Base-by-base conservation (phyloP, 1,140 invertebrate species). In the Drosophila neocordata region DNA sequence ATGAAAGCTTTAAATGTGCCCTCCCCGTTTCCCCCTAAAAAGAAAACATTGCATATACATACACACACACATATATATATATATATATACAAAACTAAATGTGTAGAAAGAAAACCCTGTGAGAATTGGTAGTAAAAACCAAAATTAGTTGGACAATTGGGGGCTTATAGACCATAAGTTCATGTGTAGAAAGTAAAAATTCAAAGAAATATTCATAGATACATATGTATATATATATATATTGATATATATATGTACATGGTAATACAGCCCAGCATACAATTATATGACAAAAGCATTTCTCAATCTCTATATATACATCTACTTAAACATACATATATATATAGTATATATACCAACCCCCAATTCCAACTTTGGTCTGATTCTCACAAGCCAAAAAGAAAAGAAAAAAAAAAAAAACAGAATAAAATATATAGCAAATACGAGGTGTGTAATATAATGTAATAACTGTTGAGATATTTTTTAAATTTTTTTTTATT, bases 1-100 rank as follows among this genome's bases (percentile, higher is more conserved):
- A 59, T 78, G 70, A 90, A 85, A 90, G 89, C 89, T 90, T 90
- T 90, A 90, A 89, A 90, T 90, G 84, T 90, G 81, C 84, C 89
- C 84, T 74, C 79, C 58, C 57, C 57, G n/a, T n/a, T n/a, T n/a
- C n/a, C n/a, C n/a, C n/a, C n/a, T n/a, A n/a, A n/a, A n/a, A 67
- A 78, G 65, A 65, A 57, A 51, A 24, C 56, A 48, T 27, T 34
- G 22, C 22, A 75, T 55, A 48, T 38, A 37, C 51, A 52, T n/a
- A 20, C 58, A n/a, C 22, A 9, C 18, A 44, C 7, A 20, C 44
- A 48, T 4, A 18, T 3, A 44, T 44, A 15, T 8, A 24, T 44
- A 41, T 35, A 15, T 41, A 56, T 11, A 31, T 34, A 73, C 8
- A 55, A 34, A 53, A 22, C 35, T 65, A 31, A 59, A 41, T 73